Evolutionary conservation across 2,113 vertebrate genomes (phyloP), one percentile per base, ranked within the genome.

Genomic region (Thunnus maccoyii): DNA sequence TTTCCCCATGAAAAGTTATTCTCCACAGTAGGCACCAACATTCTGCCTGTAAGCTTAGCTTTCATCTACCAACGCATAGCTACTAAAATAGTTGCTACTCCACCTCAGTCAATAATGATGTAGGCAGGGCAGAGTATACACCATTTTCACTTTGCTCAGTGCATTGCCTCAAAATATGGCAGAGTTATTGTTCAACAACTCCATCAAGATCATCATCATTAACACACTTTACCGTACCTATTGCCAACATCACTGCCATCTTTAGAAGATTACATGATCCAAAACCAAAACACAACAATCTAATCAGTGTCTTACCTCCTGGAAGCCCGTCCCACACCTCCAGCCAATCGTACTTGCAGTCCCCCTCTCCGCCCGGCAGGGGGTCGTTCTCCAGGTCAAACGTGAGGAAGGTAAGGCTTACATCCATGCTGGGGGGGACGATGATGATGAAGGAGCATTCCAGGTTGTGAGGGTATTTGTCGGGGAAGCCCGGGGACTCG

Each of bases 261-360:
- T 18, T 8, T 14, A 18, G 4, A 18, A 11, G 9, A 44, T 54
- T 9, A 10, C 13, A 36, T 2, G 8, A 56, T 17, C 3, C 9
- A 0, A 10, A 46, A 65, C 30, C 8, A 17, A 69, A 64, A 62
- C 27, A 47, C 30, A 20, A 50, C 14, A 5, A 25, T 10, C 4
- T 0, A 13, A 25, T 65, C 30, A 36, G 6, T 4, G 25, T 51
- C 96, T 96, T 94, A 99, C 98, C 98, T 86, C 97, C 96, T 0
- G 98, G 98, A 76, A 99, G 96, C 36, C 98, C 98, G 0, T 99
- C 98, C 98, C 98, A 99, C 90, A 99, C 97, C 86, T 99, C 98
- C 87, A 99, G 95, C 97, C 97, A 99, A 84, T 99, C 98, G 0
- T 99, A 99, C 82, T 99, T 99, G 96, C 98, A 99, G 88, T 99